A percentile compares a stretch with the other conserved stretches of the same genome.
Evolutionary conservation across 2,797 vertebrate species (phyloP).

Genomic region (Molossus alvarezi): DNA sequence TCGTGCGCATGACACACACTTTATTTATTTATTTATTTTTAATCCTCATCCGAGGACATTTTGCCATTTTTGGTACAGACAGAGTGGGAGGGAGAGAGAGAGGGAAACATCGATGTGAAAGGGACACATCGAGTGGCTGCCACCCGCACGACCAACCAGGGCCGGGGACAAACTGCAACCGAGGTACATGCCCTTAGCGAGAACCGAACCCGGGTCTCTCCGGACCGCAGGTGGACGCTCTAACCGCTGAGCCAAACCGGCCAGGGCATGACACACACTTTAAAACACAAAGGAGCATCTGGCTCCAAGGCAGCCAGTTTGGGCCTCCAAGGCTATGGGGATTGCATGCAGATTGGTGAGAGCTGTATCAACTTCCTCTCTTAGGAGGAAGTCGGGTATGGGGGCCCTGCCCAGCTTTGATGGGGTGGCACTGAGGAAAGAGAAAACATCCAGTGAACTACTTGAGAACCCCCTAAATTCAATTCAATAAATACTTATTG

Average conservation of each 20-base stretch:
- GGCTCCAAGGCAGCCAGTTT: background rate
- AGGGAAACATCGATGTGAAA: no score
- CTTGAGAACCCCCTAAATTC: background rate
- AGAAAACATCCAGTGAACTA: constrained; percentile 31
- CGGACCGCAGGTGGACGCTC: no score
- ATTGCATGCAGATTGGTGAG: constrained; percentile 55
- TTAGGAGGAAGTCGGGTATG: constrained; percentile 64
- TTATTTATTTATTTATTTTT: no score
- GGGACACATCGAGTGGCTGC: no score
- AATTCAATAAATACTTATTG: background rate
- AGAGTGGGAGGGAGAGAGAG: no score
- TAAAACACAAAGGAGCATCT: constrained; percentile 62
- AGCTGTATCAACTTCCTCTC: constrained; percentile 77
- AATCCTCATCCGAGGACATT: no score
- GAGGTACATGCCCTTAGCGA: no score
- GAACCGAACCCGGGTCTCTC: no score
- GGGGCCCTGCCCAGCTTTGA: background rate
- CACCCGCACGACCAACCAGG: no score
- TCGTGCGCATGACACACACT: background rate
- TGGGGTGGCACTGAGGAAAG: background rate
- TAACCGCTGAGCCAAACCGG: no score
- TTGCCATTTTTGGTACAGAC: no score
- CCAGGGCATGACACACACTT: constrained; percentile 1
- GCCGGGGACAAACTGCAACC: no score
- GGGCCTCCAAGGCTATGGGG: background rate